A percentile compares a stretch with the other conserved stretches of the same genome.
These are phyloP conservation scores for Drosophila bocki DNA, from an alignment of 1,140 invertebrate species.

Conservation along the genomic window DNA sequence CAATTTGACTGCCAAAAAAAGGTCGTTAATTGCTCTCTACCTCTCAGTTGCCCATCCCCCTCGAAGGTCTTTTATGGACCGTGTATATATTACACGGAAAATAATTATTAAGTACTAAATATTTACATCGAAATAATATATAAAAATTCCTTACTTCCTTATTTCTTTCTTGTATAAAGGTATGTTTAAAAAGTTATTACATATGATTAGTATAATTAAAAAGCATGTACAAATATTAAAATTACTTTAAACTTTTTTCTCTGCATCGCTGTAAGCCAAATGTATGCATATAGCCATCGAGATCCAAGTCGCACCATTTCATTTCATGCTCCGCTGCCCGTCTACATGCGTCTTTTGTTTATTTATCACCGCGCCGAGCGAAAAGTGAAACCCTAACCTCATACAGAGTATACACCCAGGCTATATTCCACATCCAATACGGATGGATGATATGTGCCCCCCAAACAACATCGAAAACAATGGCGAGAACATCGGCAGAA, in stretches of 20 bases:
- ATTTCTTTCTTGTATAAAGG: neutral
- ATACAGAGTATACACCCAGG: slow-evolving; percentile 29
- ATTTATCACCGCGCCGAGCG: slow-evolving; percentile 24
- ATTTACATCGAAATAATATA: neutral
- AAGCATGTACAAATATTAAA: neutral
- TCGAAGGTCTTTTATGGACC: slow-evolving; percentile 21
- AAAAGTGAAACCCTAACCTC: slow-evolving; percentile 66
- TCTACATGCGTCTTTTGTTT: slow-evolving; percentile 46
- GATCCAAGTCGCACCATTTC: slow-evolving; percentile 48
- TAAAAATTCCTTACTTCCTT: neutral
- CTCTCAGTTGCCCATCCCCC: slow-evolving; percentile 2
- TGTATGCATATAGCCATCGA: slow-evolving; percentile 31
- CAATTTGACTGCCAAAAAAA: slow-evolving; percentile 58
- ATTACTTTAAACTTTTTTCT: neutral
- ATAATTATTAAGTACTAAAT: neutral
- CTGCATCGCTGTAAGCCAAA: slow-evolving; percentile 7
- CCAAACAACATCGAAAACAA: slow-evolving; percentile 13
- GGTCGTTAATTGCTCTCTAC: slow-evolving; percentile 39
- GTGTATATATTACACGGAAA: slow-evolving; percentile 20
- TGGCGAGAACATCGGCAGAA: slow-evolving; percentile 15
- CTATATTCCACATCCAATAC: slow-evolving; percentile 33
- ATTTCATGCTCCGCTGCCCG: slow-evolving; percentile 58
- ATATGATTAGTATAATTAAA: neutral
- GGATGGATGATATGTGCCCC: slow-evolving; percentile 4
- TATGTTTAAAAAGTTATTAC: neutral